These are phyloP conservation scores for Folsomia manolachei DNA, from an alignment of 2,888 invertebrate genomes.

Conservation along the genomic window DNA sequence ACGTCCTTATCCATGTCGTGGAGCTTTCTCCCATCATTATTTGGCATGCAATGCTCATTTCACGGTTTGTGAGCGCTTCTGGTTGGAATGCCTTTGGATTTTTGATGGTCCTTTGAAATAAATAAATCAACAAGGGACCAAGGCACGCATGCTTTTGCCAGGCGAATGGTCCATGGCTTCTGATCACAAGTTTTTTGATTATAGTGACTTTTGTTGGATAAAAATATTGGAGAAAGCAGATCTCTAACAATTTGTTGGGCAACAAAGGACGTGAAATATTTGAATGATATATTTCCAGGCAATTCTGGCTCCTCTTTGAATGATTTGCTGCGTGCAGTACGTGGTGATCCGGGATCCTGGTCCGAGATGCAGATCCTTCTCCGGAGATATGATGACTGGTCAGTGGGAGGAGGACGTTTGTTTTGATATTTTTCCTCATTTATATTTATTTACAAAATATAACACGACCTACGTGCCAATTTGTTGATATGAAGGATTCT, in stretches of 20 bases:
- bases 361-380: conserved; percentile 47
- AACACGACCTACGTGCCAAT: too few relatives aligned
- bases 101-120: conserved; percentile 14
- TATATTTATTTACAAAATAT: too few relatives aligned
- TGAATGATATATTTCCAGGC: too few relatives aligned
- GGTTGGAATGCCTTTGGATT: conserved; percentile 15
- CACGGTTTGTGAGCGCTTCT: conserved; percentile 36
- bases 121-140: conserved; percentile 5
- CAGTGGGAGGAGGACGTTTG: too few relatives aligned
- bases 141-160: too few relatives aligned
- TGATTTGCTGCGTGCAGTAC: conserved; percentile 48
- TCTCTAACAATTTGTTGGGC: too few relatives aligned
- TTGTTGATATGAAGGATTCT: background rate
- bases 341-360: conserved; percentile 49
- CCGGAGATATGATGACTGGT: conserved; percentile 49
- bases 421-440: too few relatives aligned
- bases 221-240: too few relatives aligned
- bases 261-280: too few relatives aligned
- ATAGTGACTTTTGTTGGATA: too few relatives aligned
- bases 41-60: conserved; percentile 35
- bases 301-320: conserved; percentile 33
- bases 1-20: background rate
- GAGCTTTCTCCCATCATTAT: conserved; percentile 13
- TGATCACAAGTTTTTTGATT: too few relatives aligned
- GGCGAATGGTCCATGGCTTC: too few relatives aligned